phyloP scores from a whole-genome alignment of 35 echinoderm and acorn worm species.

The Lytechinus variegatus region DNA sequence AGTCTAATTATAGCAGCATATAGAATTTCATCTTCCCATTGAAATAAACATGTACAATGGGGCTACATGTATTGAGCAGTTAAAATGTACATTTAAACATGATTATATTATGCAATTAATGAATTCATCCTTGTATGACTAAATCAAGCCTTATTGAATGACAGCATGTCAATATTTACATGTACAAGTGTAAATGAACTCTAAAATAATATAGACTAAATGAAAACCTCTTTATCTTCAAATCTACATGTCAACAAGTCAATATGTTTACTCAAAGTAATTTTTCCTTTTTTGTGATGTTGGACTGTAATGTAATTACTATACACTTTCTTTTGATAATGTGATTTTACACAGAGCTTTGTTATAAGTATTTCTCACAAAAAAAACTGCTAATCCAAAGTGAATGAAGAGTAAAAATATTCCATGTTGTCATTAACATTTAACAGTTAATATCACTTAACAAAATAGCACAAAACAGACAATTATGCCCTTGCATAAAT shows the following conservation, averaged over 20 bases:
- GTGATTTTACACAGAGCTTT: too few species aligned
- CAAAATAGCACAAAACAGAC: not conserved
- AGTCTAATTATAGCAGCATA: not conserved
- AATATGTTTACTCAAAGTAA: not conserved
- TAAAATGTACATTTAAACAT: not conserved
- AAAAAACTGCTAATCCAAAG: too few species aligned
- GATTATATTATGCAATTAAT: not conserved
- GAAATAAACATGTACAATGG: not conserved
- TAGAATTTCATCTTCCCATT: not conserved
- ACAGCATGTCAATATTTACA: not conserved
- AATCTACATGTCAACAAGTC: not conserved
- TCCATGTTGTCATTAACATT: not conserved
- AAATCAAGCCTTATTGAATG: not conserved
- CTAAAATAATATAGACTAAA: not conserved
- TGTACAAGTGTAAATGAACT: not conserved
- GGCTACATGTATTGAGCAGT: conserved; percentile 10
- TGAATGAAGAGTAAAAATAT: too few species aligned
- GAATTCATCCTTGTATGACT: not conserved
- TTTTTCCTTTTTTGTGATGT: not conserved
- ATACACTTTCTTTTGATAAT: too few species aligned
- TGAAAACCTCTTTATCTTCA: not conserved
- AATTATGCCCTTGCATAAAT: not conserved
- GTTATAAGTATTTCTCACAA: too few species aligned
- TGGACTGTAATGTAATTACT: too few species aligned
- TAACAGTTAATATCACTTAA: not conserved